These are phyloP conservation scores for Hyposoter dolosus DNA, from an alignment of 2,888 invertebrate genomes.

Conservation along the genomic window DNA sequence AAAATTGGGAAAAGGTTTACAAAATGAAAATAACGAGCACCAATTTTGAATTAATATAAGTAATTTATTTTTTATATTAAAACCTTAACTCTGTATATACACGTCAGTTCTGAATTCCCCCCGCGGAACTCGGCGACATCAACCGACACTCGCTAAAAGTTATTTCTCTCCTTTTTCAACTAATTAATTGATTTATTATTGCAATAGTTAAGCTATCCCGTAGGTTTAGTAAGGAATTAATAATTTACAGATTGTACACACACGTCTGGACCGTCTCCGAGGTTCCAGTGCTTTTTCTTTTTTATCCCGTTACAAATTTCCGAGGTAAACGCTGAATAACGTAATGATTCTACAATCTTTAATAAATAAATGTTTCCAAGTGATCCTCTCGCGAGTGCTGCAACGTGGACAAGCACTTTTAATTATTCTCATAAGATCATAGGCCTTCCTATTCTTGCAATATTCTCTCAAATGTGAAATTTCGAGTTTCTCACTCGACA, in stretches of 20 bases:
- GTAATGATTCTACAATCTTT: slow-evolving; percentile 65
- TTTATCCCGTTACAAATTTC: slow-evolving; percentile 69
- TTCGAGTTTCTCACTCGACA: background rate
- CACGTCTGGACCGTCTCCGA: slow-evolving; percentile 70
- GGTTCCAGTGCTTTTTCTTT: slow-evolving; percentile 53
- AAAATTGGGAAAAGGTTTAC: slow-evolving; percentile 17
- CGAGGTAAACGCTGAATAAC: slow-evolving; percentile 71
- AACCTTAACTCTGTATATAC: slow-evolving; percentile 81
- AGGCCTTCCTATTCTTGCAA: background rate
- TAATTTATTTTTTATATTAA: slow-evolving; percentile 77
- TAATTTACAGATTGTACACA: slow-evolving; percentile 83
- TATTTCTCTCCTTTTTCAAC: slow-evolving; percentile 57
- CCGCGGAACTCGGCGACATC: slow-evolving; percentile 42
- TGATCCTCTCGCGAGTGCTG: slow-evolving; percentile 46
- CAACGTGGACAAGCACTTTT: slow-evolving; percentile 24
- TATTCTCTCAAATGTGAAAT: background rate
- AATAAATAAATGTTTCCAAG: slow-evolving; percentile 76
- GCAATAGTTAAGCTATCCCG: slow-evolving; percentile 67
- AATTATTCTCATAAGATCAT: background rate
- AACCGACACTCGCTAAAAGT: slow-evolving; percentile 70
- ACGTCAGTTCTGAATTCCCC: slow-evolving; percentile 78
- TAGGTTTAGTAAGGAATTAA: slow-evolving; percentile 77
- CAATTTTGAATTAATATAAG: slow-evolving; percentile 73
- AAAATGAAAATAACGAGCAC: slow-evolving; percentile 27
- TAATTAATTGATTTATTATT: slow-evolving; percentile 64